Evolutionary conservation across 2,113 vertebrate species (phyloP), one percentile per base, ranked within the genome.

Genomic region (Microcebus jonahi): DNA sequence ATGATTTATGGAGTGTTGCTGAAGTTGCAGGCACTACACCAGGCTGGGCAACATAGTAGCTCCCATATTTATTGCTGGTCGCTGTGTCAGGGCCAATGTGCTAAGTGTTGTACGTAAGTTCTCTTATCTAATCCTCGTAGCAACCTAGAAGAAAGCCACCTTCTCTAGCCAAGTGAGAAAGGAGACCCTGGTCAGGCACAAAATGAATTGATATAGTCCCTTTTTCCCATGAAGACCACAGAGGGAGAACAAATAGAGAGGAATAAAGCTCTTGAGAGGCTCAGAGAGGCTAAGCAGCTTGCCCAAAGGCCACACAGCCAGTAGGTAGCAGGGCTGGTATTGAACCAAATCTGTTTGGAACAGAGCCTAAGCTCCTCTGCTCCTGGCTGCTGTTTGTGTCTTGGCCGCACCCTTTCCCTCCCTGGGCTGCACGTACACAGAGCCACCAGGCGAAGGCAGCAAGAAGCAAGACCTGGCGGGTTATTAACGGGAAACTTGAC

Each of bases 381-480:
- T 61, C 0, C 20, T 39, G 18, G 55, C 50, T 34, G 42, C 8
- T 63, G 21, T n/a, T 36, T 61, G 42, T 23, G 29, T 10, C 63
- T 92, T 63, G 9, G 45, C 17, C 45, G 12, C 5, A 6, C 1
- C 8, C 34, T 76, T 18, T 84, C 71, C 67, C 6, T 5, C 29
- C 3, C 12, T 14, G 29, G 21, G 17, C 36, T 12, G 11, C 55
- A 42, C 0, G 0, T 8, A 3, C 21, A 21, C 11, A 36, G n/a
- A 84, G 4, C 48, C 50, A 25, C 2, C 25, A 61, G 25, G 31
- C 36, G 59, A 36, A 70, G 82, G 39, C 36, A 81, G 12, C 20
- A 65, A 70, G 63, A 86, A 94, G 73, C 42, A 57, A 86, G 55
- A 57, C 39, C 25, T 39, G 50, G 0, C 48, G 10, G 13, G 17